A percentile compares a stretch with the other conserved stretches of the same genome.
Evolutionary conservation across 1,140 invertebrate genomes (phyloP).

Genomic region (Plectrocnemia conspersa): DNA sequence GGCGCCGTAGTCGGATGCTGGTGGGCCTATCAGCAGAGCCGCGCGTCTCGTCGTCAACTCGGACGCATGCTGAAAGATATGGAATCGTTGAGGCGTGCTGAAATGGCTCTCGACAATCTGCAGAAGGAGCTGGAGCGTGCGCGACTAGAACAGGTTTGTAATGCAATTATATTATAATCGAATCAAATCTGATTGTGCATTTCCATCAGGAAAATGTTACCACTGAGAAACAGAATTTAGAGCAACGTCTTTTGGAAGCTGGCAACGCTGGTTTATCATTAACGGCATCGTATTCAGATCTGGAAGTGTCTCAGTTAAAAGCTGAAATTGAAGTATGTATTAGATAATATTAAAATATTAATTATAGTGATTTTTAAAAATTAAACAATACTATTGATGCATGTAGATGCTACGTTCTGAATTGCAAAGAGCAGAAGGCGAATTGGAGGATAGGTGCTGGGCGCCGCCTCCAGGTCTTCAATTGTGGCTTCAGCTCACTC

Average conservation of each 20-base stretch:
- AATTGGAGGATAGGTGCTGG: constrained; percentile 83
- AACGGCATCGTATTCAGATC: constrained; percentile 69
- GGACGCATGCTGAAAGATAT: constrained; percentile 88
- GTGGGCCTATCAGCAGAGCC: constrained; percentile 85
- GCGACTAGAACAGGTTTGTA: constrained; percentile 46
- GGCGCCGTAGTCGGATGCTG: constrained; percentile 83
- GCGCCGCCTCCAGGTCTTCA: constrained; percentile 81
- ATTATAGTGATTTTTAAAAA: no score
- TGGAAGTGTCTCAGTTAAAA: constrained; percentile 77
- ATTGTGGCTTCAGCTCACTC: constrained; percentile 89
- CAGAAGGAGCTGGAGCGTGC: constrained; percentile 65
- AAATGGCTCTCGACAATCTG: constrained; percentile 77
- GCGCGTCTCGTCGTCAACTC: constrained; percentile 78
- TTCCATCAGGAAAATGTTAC: constrained; percentile 63
- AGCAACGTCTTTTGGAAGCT: constrained; percentile 69
- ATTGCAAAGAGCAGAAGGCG: constrained; percentile 78
- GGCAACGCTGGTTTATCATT: constrained; percentile 55
- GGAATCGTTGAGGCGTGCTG: constrained; percentile 86
- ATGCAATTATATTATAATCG: background rate
- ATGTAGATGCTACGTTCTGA: constrained; percentile 71
- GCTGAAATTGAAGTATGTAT: constrained; percentile 71
- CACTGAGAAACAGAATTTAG: constrained; percentile 77
- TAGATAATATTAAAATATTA: constrained; percentile 15
- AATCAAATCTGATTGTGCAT: background rate
- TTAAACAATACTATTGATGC: no score